Base-by-base conservation (phyloP, 1,140 invertebrate species). In the Brachionus plicatilis region DNA sequence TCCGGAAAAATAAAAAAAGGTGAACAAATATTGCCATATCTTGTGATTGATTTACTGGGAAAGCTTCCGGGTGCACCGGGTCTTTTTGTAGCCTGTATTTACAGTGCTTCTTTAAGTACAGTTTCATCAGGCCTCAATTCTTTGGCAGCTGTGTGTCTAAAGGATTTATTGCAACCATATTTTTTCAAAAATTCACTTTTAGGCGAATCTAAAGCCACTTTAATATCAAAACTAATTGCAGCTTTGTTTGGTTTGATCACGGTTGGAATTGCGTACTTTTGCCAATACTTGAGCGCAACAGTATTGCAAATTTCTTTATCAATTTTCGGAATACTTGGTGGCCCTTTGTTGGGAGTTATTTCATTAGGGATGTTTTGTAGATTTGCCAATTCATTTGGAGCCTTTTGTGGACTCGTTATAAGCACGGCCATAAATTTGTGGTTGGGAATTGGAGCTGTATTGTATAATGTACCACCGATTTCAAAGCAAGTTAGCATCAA, bases 61-160 rank as follows among this genome's bases (percentile, higher is more conserved):
- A 85, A 92, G 33, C 88, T 93, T 5, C 92, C 91, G 12, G 94
- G 94, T 1, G 88, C 96, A 8, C 93, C 94, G 0, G 95, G 96
- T 4, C 92, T 97, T 84, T 96, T 97, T 87, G 94, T 96, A 0
- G 94, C 95, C 3, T 94, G 94, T 70, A 93, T 96, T 60, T 95
- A 95, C 86, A 94, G 93, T 86, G 95, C 94, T 1, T 93, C 94
- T 0, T 90, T 96, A 1, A 96, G 95, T 86, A 97, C 96, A 3
- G 94, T 97, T 2, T 95, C 95, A 0, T 95, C 95, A 27, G 95
- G 95, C 75, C 88, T 97, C 68, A 97, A 96, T 88, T 96, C 95
- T 0, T 89, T 97, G 60, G 93, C 95, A 0, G 95, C 96, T 0
- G 94, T 97, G 4, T 94, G 94, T 2, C 93, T 95, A 87, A 93